Base-by-base conservation (phyloP, 2,797 vertebrate genomes). In the Alfaro cultratus region DNA sequence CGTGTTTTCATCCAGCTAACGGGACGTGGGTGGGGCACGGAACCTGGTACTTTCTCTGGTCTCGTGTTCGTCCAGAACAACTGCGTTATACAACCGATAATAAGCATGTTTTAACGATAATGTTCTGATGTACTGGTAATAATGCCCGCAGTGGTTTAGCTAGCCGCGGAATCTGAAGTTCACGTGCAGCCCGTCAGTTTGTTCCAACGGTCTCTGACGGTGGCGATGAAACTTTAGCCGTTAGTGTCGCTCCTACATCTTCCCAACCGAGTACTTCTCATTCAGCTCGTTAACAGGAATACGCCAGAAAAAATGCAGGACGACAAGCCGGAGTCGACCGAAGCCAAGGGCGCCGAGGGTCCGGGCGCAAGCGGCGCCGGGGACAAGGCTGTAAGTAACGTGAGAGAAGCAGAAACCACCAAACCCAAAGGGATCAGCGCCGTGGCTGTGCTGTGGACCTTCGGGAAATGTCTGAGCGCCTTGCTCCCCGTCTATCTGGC, bases 401-500 rank as follows among this genome's bases (percentile, higher is more conserved):
- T 4, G 12, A 88, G 70, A 49, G 4, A 43, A 36, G 4, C 70
- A 1, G 79, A 78, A 1, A 13, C 53, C 13, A 7, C 78, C 13
- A 45, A 71, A 29, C 75, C 84, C 0, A 80, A 51, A 31, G 93
- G 95, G 3, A 87, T 95, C 0, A 94, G 93, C 13, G 94, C 96
- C 0, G 93, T 95, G 29, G 94, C 95, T 0, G 93, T 96, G 46
- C 92, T 97, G 0, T 96, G 93, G 94, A 96, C 96, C 0, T 96
- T 97, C 34, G 96, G 96, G 34, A 97, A 96, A 88, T 96, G 96
- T 47, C 91, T 97, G 29, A 93, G 94, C 0, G 94, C 96, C 4
- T 43, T 97, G 85, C 86, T 97, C n/a, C 96, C 96, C 36, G 95
- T 96, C 11, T 97, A 97, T 85, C 94, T 97, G 80, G 96, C 96